Conservation (phyloP, 2,113 vertebrate species). For the Origma solitaria region DNA sequence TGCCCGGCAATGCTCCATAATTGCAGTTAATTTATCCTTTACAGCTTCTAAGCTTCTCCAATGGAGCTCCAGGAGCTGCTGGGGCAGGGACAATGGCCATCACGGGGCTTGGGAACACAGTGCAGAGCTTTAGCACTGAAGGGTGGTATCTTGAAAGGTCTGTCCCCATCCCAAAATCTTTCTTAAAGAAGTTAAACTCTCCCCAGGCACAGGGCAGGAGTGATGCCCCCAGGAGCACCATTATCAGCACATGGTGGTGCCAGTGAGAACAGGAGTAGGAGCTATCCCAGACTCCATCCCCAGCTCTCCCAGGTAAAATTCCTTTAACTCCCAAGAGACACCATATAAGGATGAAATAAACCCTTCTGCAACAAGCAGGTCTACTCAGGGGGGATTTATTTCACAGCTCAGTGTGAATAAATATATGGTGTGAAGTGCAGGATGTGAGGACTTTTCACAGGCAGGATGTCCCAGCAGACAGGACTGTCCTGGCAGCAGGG, state of each 20-base stretch:
- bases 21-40: conserved; percentile 36
- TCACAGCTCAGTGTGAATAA: background rate
- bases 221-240: fast-evolving
- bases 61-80: background rate
- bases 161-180: background rate
- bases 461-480: background rate
- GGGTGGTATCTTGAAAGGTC: background rate
- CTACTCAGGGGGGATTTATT: background rate
- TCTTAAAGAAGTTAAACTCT: background rate
- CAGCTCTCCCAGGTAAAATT: background rate
- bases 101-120: fast-evolving
- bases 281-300: background rate
- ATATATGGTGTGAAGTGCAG: background rate
- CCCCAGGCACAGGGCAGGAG: background rate
- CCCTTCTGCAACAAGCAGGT: background rate
- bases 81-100: background rate
- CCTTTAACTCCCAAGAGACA: background rate
- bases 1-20: background rate
- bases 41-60: background rate
- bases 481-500: background rate
- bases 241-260: background rate
- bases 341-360: background rate
- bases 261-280: background rate
- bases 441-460: background rate
- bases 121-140: background rate